phyloP scores from a whole-genome alignment of 2,797 vertebrate genomes.

The Eulemur coronatus region DNA sequence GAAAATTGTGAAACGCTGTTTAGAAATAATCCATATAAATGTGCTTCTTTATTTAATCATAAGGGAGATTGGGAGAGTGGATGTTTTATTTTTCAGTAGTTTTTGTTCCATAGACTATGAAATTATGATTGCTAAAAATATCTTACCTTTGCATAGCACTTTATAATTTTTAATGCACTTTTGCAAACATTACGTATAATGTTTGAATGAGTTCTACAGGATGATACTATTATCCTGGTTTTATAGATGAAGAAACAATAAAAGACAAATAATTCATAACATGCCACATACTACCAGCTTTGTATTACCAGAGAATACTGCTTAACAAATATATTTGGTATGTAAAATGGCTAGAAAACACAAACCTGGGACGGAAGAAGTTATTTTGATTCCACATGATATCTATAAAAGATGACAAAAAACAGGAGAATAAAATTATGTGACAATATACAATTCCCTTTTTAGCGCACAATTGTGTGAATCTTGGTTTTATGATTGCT shows the following conservation, averaged over 20 bases:
- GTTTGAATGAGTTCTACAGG: background rate
- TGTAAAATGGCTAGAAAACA: slow-evolving; percentile 26
- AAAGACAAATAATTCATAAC: background rate
- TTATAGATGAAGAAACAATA: slow-evolving; percentile 13
- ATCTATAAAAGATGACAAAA: slow-evolving; percentile 27
- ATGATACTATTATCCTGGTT: background rate
- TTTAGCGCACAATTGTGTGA: background rate
- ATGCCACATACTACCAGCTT: background rate
- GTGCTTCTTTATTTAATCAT: slow-evolving; percentile 21
- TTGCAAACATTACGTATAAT: background rate
- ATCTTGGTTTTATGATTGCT: slow-evolving; percentile 22
- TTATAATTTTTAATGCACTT: slow-evolving; percentile 6
- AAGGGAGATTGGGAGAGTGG: background rate
- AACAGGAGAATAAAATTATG: background rate
- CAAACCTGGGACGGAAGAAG: background rate
- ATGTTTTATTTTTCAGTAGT: slow-evolving; percentile 35
- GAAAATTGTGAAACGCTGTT: background rate
- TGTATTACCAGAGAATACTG: background rate
- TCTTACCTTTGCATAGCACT: background rate
- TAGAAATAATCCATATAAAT: slow-evolving; percentile 3
- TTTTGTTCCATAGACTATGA: background rate
- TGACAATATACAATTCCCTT: background rate
- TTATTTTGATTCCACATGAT: slow-evolving; percentile 24
- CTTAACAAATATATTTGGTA: background rate
- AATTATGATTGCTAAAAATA: background rate